Percentiles rank a stretch among this genome's conserved stretches.
Evolutionary conservation across 1,140 invertebrate species (phyloP).

Genomic region (Phenacoccus solenopsis): DNA sequence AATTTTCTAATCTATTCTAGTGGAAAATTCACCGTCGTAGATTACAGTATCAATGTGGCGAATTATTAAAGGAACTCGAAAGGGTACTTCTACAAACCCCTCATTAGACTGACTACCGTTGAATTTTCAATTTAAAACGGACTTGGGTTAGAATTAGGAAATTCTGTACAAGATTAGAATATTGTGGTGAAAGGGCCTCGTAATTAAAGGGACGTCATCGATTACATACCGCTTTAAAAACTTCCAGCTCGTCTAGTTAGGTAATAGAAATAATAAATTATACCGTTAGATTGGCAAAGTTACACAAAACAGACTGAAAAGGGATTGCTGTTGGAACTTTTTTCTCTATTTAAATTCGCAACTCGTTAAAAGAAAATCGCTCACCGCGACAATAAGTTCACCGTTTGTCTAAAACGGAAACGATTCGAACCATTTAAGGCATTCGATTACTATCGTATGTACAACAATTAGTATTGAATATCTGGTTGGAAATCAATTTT

Average conservation of each 20-base stretch:
- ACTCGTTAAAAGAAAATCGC: not conserved
- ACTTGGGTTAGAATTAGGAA: too few species aligned
- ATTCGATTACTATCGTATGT: not conserved
- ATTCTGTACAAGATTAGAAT: too few species aligned
- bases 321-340: not conserved
- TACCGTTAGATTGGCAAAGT: not conserved
- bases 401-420: not conserved
- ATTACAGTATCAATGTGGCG: too few species aligned
- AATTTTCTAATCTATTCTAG: too few species aligned
- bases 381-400: too few species aligned
- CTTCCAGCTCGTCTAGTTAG: not conserved
- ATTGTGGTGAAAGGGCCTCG: not conserved
- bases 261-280: not conserved
- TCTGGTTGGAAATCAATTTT: not conserved
- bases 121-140: too few species aligned
- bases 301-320: not conserved
- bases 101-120: too few species aligned
- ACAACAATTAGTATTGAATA: not conserved
- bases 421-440: not conserved
- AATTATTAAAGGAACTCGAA: too few species aligned
- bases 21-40: too few species aligned
- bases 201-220: not conserved
- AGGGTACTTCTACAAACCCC: too few species aligned
- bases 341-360: not conserved
- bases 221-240: not conserved